A percentile compares a stretch with the other conserved stretches of the same genome.
Evolutionary conservation across 2,113 vertebrate genomes (phyloP).

Genomic region (Nothobranchius kuhntae): DNA sequence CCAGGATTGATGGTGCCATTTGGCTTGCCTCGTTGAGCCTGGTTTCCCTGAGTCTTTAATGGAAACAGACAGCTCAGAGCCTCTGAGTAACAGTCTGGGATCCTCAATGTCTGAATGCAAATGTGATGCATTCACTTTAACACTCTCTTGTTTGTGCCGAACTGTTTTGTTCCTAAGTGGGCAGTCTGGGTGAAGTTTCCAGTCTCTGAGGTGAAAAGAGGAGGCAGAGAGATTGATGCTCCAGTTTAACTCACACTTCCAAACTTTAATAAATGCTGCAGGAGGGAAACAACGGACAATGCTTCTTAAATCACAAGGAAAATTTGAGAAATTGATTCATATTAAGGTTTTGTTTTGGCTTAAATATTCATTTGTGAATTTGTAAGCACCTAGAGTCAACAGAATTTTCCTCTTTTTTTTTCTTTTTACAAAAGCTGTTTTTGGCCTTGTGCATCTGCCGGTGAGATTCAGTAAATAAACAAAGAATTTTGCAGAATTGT

Average conservation of each 20-base stretch:
- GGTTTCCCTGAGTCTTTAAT: constrained; percentile 44
- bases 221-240: constrained; percentile 8
- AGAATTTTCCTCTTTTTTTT: no score
- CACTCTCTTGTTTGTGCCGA: constrained; percentile 26
- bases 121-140: constrained; percentile 28
- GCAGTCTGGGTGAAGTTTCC: constrained; percentile 10
- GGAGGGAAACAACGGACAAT: background rate
- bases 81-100: constrained; percentile 46
- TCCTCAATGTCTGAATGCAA: constrained; percentile 48
- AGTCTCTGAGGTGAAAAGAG: constrained; percentile 29
- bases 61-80: constrained; percentile 52
- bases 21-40: constrained; percentile 39
- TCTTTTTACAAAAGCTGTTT: no score
- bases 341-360: no score
- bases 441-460: background rate
- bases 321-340: no score
- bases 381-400: no score
- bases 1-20: constrained; percentile 35
- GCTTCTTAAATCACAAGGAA: no score
- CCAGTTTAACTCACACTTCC: constrained; percentile 6
- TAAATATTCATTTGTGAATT: no score
- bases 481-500: constrained; percentile 2
- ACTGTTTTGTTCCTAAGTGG: background rate
- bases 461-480: background rate
- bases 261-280: constrained; percentile 34